Base-by-base conservation (phyloP, 1,140 invertebrate species). In the Sweltsa coloradensis region DNA sequence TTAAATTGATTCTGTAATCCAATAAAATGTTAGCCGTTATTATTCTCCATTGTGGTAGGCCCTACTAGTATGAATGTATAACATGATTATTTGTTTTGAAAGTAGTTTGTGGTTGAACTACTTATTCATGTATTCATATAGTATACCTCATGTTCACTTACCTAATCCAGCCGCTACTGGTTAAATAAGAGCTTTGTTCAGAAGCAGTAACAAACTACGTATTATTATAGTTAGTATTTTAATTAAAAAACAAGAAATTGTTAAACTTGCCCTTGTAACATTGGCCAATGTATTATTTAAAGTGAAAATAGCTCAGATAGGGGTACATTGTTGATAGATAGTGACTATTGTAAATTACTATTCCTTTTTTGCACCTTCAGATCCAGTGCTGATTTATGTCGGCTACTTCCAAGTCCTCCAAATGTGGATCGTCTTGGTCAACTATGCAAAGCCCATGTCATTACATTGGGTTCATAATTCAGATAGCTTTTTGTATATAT, bases 401-500 rank as follows among this genome's bases (percentile, higher is more conserved):
- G 44, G 45, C 24, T 50, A 29, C 29, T 46, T 21, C n/a, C n/a
- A n/a, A n/a, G n/a, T 18, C 37, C 42, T 41, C 26, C 26, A 25
- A 41, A 25, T 26, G 14, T 24, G 24, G n/a, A n/a, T n/a, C 24
- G 18, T 13, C 14, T 41, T 27, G 13, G 37, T n/a, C 21, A 26
- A 7, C 14, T 16, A 42, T 14, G 34, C 40, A 21, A 5, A 14
- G 34, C 27, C 25, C 16, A 26, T 37, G 26, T 26, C 19, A 14
- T 26, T 24, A 36, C 19, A 40, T 27, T 16, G 46, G 19, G 18
- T 45, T 6, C 39, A 43, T 49, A 25, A 24, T 40, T 39, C 41
- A 46, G 43, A 50, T 45, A 50, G 49, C 49, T 48, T 50, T 50
- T 50, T 50, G 49, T 50, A 50, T 39, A 50, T 45, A 50, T 45